Evolutionary conservation across 2,888 invertebrate species (phyloP).

Genomic region (Pyrocoelia pectoralis): DNA sequence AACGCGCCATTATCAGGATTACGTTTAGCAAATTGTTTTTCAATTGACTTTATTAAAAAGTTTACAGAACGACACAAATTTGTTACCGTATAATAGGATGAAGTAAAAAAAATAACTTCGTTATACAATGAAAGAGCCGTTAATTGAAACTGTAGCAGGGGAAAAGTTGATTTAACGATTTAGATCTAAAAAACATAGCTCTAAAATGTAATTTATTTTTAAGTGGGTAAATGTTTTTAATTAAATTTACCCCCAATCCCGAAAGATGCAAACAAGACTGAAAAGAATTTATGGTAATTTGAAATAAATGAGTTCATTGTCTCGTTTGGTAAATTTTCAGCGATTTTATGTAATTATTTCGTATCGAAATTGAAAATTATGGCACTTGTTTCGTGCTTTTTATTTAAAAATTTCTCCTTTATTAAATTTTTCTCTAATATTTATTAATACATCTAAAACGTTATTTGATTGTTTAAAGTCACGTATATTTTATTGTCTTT

Average conservation of each 20-base stretch:
- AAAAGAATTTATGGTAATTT: constrained; percentile 1
- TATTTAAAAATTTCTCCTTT: background rate
- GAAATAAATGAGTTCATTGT: constrained; percentile 1
- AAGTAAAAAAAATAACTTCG: too few species aligned
- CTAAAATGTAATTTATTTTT: background rate
- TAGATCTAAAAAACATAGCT: background rate
- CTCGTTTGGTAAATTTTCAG: background rate
- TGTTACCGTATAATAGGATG: too few species aligned
- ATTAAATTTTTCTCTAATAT: background rate
- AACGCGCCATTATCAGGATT: too few species aligned
- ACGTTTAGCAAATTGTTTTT: too few species aligned
- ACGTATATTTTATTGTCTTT: background rate
- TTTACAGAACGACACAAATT: too few species aligned
- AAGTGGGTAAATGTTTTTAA: background rate
- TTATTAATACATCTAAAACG: background rate
- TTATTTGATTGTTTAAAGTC: background rate
- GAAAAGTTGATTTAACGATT: constrained; percentile 1
- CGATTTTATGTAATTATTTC: constrained; percentile 1
- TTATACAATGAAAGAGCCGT: background rate
- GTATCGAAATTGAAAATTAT: background rate
- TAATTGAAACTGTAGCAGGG: background rate
- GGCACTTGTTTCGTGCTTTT: background rate
- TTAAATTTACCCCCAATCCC: background rate
- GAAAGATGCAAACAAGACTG: background rate
- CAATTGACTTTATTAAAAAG: too few species aligned